Percentiles rank a stretch among this genome's conserved stretches.
phyloP scores from a whole-genome alignment of 2,113 vertebrate species.

The Xyrauchen texanus region DNA sequence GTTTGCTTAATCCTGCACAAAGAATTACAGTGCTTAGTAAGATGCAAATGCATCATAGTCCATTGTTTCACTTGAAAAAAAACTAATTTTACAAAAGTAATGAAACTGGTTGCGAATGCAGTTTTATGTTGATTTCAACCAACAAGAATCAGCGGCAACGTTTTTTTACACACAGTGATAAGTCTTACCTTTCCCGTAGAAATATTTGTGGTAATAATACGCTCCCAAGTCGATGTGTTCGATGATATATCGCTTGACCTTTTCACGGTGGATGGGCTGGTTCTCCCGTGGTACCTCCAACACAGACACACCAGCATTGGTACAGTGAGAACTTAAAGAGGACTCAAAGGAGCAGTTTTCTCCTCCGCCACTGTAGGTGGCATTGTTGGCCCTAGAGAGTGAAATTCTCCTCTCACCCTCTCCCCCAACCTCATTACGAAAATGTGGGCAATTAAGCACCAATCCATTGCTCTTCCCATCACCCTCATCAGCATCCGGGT shows the following conservation, averaged over 20 bases:
- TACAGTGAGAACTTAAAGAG: constrained; percentile 94
- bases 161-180: not conserved
- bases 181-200: constrained; percentile 92
- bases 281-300: constrained; percentile 92
- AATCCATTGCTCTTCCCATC: constrained; percentile 94
- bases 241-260: constrained; percentile 96
- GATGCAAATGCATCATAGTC: no score
- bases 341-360: constrained; percentile 96
- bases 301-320: constrained; percentile 94
- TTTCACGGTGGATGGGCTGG: constrained; percentile 94
- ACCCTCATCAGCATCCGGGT: constrained; percentile 89
- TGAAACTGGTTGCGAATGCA: no score
- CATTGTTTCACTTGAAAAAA: no score
- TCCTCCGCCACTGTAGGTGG: constrained; percentile 79
- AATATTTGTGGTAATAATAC: constrained; percentile 96
- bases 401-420: constrained; percentile 91
- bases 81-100: no score
- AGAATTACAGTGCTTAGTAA: no score
- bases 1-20: no score
- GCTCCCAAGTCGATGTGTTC: constrained; percentile 97
- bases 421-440: constrained; percentile 93
- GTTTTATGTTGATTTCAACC: no score
- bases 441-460: constrained; percentile 87
- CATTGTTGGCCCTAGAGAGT: constrained; percentile 85
- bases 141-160: not conserved